Evolutionary conservation across 1,140 invertebrate species (phyloP).

Genomic region (Latrodectus geometricus): DNA sequence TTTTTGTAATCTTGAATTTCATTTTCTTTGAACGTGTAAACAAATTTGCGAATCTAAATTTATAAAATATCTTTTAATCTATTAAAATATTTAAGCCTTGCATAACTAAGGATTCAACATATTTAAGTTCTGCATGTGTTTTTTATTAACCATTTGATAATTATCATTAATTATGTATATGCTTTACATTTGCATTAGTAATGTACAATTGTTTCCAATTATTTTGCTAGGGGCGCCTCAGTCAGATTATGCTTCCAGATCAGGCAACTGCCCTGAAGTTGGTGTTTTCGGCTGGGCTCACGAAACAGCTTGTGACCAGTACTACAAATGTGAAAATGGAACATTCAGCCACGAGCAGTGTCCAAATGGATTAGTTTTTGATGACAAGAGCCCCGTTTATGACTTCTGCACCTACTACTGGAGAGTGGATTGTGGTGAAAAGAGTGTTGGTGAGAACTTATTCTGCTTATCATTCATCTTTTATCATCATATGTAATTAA

Average conservation of each 20-base stretch:
- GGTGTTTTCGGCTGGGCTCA: conserved; percentile 67
- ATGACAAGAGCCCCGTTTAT: conserved; percentile 87
- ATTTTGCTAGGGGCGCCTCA: conserved; percentile 32
- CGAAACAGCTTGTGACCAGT: conserved; percentile 78
- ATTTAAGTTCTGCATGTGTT: no score
- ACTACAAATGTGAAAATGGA: conserved; percentile 91
- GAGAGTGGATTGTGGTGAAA: conserved; percentile 89
- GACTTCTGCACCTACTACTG: conserved; percentile 95
- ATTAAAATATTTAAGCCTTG: no score
- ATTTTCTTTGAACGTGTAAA: no score
- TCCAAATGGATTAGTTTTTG: conserved; percentile 91
- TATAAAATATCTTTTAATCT: no score
- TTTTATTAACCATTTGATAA: no score
- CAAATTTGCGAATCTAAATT: no score
- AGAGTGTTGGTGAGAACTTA: conserved; percentile 31
- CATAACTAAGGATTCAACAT: no score
- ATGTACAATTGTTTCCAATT: neutral
- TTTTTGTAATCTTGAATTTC: no score
- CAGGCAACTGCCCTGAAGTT: conserved; percentile 64
- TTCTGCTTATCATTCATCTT: neutral
- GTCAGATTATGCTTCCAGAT: neutral
- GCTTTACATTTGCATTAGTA: no score
- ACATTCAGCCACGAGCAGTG: conserved; percentile 89
- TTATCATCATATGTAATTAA: no score
- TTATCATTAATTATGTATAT: no score